These are phyloP conservation scores for Eupeodes corollae DNA, from an alignment of 1,140 invertebrate genomes.

Conservation along the genomic window DNA sequence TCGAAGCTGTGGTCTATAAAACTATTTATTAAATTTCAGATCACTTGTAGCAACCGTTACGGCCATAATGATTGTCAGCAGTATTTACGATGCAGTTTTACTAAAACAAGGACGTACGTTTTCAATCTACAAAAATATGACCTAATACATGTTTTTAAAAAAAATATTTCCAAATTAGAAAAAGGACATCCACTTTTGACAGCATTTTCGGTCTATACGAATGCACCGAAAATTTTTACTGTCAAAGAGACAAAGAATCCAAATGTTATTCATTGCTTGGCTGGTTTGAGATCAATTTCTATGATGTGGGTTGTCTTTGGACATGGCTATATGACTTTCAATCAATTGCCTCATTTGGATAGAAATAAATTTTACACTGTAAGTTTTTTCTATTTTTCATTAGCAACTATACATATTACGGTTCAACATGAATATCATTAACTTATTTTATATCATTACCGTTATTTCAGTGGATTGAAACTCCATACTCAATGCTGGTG, in stretches of 20 bases:
- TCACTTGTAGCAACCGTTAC: slow-evolving; percentile 4
- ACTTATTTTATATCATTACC: too few species aligned
- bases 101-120: slow-evolving; percentile 21
- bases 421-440: too few species aligned
- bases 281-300: slow-evolving; percentile 48
- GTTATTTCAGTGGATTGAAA: slow-evolving; percentile 23
- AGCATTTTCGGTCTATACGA: slow-evolving; percentile 30
- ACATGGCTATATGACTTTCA: slow-evolving; percentile 39
- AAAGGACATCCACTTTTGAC: slow-evolving; percentile 12
- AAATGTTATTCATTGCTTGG: slow-evolving; percentile 39
- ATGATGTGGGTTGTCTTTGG: slow-evolving; percentile 58
- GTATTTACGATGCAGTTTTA: slow-evolving; percentile 27
- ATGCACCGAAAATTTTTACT: slow-evolving; percentile 32
- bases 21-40: too few species aligned
- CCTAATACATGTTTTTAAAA: too few species aligned
- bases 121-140: background rate
- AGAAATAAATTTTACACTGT: slow-evolving; percentile 16
- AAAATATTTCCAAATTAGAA: too few species aligned
- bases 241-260: slow-evolving; percentile 29
- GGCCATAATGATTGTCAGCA: slow-evolving; percentile 23
- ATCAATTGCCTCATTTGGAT: slow-evolving; percentile 27
- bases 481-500: slow-evolving; percentile 44
- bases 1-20: too few species aligned
- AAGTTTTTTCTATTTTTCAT: too few species aligned
- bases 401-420: too few species aligned